These are phyloP conservation scores for Ichneumoninae sp. DNA, from an alignment of 2,888 invertebrate genomes.

Conservation along the genomic window DNA sequence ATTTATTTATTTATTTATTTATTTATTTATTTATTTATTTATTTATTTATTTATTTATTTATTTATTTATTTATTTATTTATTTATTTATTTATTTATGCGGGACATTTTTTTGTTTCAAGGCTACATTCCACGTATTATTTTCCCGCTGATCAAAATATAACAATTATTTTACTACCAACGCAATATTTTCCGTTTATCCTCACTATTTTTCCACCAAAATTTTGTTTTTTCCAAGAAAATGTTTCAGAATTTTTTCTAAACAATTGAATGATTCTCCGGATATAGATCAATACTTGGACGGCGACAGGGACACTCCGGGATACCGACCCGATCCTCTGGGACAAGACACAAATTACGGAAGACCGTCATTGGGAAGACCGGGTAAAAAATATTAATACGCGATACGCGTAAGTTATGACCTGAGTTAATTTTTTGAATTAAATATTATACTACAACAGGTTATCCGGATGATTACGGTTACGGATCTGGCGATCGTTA, in stretches of 20 bases:
- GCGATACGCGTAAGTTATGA: neutral
- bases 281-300: conserved; percentile 83
- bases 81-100: neutral
- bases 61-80: no score
- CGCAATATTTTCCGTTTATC: no score
- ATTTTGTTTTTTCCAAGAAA: neutral
- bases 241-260: no score
- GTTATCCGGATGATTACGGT: conserved; percentile 79
- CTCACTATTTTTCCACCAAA: no score
- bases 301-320: conserved; percentile 80
- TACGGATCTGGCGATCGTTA: conserved; percentile 73
- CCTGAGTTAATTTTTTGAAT: neutral
- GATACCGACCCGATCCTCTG: conserved; percentile 84
- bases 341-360: conserved; percentile 85
- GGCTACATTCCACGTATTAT: neutral
- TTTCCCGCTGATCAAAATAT: no score
- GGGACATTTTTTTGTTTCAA: no score
- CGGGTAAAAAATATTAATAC: conserved; percentile 72
- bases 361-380: conserved; percentile 83
- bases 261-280: neutral
- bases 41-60: no score
- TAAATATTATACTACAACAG: conserved; percentile 62
- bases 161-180: no score
- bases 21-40: no score
- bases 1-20: neutral